These are phyloP conservation scores for Metopolophium dirhodum DNA, from an alignment of 1,140 invertebrate species.

Conservation along the genomic window DNA sequence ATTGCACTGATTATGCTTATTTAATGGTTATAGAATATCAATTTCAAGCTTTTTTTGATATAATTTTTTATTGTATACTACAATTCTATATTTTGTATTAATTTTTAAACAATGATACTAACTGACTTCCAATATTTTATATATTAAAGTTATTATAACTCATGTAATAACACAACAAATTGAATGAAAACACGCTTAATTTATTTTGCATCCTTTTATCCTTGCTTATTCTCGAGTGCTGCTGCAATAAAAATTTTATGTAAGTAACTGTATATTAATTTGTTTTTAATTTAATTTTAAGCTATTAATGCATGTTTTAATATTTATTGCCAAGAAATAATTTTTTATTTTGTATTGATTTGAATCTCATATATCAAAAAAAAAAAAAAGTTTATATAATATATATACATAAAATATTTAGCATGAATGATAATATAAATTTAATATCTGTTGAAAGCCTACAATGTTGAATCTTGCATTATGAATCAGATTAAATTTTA, in stretches of 20 bases:
- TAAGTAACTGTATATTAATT: conserved; percentile 56
- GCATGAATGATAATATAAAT: neutral
- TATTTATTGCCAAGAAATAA: neutral
- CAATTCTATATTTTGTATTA: neutral
- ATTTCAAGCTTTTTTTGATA: neutral
- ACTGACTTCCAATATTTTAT: neutral
- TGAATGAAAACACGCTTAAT: conserved; percentile 42
- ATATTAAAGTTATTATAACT: conserved; percentile 26
- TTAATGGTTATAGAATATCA: conserved; percentile 10
- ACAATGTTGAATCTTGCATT: no score
- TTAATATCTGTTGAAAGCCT: neutral
- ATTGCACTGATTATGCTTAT: conserved; percentile 37
- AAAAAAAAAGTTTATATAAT: neutral
- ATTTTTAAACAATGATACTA: neutral
- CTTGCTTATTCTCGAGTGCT: conserved; percentile 33
- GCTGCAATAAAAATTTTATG: conserved; percentile 30
- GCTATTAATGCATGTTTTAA: conserved; percentile 12
- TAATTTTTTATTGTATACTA: neutral
- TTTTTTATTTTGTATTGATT: neutral
- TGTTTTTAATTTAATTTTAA: conserved; percentile 44
- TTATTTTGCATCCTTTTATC: conserved; percentile 35
- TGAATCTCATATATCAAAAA: neutral
- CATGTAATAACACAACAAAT: neutral
- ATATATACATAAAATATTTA: no score
- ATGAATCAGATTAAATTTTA: neutral